Evolutionary conservation across 2,888 invertebrate genomes (phyloP), one percentile per base, ranked within the genome.

Genomic region (Drosophila pseudotalamancana): DNA sequence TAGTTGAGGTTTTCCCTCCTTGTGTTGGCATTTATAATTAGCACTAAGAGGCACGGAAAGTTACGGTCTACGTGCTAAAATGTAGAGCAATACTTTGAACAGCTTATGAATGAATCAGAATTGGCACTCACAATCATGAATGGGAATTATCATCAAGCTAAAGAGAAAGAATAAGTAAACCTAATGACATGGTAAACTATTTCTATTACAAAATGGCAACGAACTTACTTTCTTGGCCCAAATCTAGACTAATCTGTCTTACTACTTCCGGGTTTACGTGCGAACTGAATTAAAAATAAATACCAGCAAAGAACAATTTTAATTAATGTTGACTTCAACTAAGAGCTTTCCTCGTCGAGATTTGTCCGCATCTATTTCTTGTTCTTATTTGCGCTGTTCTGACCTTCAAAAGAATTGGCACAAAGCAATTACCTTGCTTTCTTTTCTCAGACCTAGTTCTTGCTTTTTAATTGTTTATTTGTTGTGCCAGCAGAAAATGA

Each of bases 1-100:
- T 6, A 29, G 34, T n/a, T 9, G 3, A 6, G 11, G 29, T 8
- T 32, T 51, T 32, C 12, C 12, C 34, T 12, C 6, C 23, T 18
- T 23, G 9, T 14, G 32, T 18, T 19, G 18, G 53, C 19, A 18
- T 16, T 21, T 18, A n/a, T 29, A 43, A 57, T 57, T 42, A 57
- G 25, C 14, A 12, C 8, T 21, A 2, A 18, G 25, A 11, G 19
- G 11, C 23, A 18, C 34, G n/a, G 8, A 18, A 12, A 25, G 6
- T 27, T 48, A 34, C 16, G 18, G 46, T 42, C 50, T 68, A 63
- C 56, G 64, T 74, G 75, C 57, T 35, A 32, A 57, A 68, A 42
- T 53, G 9, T 56, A 19, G 34, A 53, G 4, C 25, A 59, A 32
- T 12, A n/a, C 9, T 6, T 43, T 6, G 4, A 29, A 11, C 4